Evolutionary conservation across 2,888 invertebrate genomes (phyloP), one percentile per base, ranked within the genome.

Genomic region (Criorhina ranunculi): DNA sequence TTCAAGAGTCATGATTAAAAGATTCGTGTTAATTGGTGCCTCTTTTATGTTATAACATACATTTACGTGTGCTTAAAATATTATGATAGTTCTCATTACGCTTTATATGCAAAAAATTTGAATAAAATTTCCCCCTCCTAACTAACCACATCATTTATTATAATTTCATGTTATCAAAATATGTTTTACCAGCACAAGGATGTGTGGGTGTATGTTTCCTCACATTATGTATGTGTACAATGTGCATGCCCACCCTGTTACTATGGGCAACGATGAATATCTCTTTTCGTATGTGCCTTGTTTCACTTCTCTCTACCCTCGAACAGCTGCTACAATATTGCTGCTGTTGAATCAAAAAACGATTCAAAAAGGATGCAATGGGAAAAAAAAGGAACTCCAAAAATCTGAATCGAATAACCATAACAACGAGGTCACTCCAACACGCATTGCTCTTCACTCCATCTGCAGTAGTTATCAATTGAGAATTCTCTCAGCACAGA

Each of bases 351-450:
- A 44, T 67, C 42, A 31, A 62, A 73, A 60, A 60, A 24, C 24
- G 42, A 70, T 51, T 42, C 12, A 37, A 75, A 64, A 60, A 31
- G 12, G 31, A 60, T 17, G 24, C 5, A 29, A 24, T 19, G 35
- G 8, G 11, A 44, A 17, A 37, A n/a, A 64, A 62, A 46, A 37
- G 55, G 12, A 44, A 57, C 44, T 17, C 57, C 11, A 76, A 64
- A 78, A 78, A 67, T 66, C 55, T 9, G 64, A 73, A 73, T 83
- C 72, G 72, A 78, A 83, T 64, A 73, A 77, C 78, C 72, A 78
- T 73, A 69, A 73, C 83, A 83, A 83, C 83, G 78, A 78, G 83
- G 83, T 83, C 83, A 83, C 57, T 73, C 33, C 37, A 60, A 51
- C 40, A 66, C 55, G 67, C 33, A 44, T 17, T 35, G 12, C 35